Conservation (phyloP, 2,888 invertebrate genomes). For the Macaria liturata region DNA sequence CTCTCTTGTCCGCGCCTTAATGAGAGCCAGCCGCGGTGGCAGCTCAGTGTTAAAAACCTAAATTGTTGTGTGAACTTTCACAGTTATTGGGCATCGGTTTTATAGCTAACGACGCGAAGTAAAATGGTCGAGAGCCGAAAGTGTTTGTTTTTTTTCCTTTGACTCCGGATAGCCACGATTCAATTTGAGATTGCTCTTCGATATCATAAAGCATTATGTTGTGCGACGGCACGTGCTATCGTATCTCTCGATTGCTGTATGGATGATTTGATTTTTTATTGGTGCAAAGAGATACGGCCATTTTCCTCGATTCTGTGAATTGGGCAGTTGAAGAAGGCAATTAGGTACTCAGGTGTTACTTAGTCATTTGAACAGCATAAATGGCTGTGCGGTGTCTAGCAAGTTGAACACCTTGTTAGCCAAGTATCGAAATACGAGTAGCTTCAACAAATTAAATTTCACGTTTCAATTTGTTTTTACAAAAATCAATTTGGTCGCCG, state of each 20-base stretch:
- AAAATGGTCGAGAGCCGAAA: conserved; percentile 51
- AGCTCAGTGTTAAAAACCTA: conserved; percentile 75
- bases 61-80: conserved; percentile 83
- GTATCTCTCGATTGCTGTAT: conserved; percentile 34
- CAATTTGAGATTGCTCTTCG: conserved; percentile 48
- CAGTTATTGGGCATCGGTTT: conserved; percentile 70
- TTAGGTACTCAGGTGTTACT: not conserved
- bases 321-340: conserved; percentile 1
- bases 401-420: too few species aligned
- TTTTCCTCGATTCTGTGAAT: conserved; percentile 20
- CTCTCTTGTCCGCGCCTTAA: conserved; percentile 52
- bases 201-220: conserved; percentile 57
- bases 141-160: conserved; percentile 51
- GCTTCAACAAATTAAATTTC: too few species aligned
- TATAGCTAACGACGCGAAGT: conserved; percentile 55
- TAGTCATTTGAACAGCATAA: too few species aligned
- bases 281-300: conserved; percentile 27
- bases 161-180: conserved; percentile 45
- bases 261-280: conserved; percentile 34
- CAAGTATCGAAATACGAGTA: too few species aligned
- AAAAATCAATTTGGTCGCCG: too few species aligned
- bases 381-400: too few species aligned
- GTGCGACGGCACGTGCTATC: conserved; percentile 66
- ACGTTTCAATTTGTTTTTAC: too few species aligned
- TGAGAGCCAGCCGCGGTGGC: conserved; percentile 66